A percentile compares a stretch with the other conserved stretches of the same genome.
phyloP scores from a whole-genome alignment of 2,797 vertebrate species.

The Paratrypauchen microcephalus region DNA sequence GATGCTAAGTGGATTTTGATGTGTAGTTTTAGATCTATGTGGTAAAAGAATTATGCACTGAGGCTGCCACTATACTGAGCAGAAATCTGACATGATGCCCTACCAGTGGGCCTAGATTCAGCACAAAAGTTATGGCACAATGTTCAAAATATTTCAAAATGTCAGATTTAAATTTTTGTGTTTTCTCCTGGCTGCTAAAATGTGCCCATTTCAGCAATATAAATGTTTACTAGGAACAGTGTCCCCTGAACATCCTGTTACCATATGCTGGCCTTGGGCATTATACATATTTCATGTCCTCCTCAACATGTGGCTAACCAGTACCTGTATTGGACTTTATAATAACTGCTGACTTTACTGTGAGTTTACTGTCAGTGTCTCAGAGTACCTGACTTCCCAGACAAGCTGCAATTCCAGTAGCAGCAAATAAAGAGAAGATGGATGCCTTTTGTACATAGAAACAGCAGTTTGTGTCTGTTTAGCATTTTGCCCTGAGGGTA shows the following conservation, averaged over 20 bases:
- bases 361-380: constrained; percentile 11
- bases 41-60: background rate
- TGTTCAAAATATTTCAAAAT: background rate
- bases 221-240: constrained; percentile 27
- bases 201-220: constrained; percentile 19
- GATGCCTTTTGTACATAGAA: constrained; percentile 37
- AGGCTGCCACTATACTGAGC: background rate
- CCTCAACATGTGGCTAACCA: constrained; percentile 50
- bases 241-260: constrained; percentile 27
- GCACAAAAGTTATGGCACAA: background rate
- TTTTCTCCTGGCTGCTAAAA: constrained; percentile 13
- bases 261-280: constrained; percentile 42
- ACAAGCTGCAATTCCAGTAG: background rate
- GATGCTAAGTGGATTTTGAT: background rate
- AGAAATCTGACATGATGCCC: background rate
- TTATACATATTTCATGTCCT: constrained; percentile 64
- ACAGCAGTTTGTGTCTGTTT: constrained; percentile 65
- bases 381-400: constrained; percentile 22
- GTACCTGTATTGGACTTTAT: constrained; percentile 45
- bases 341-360: constrained; percentile 38
- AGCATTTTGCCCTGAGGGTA: constrained; percentile 63
- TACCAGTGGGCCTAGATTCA: background rate
- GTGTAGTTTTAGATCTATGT: background rate
- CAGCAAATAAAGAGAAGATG: constrained; percentile 9
- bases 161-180: background rate